These are phyloP conservation scores for Lepisosteus oculatus DNA, from an alignment of 2,113 vertebrate species.

Conservation along the genomic window DNA sequence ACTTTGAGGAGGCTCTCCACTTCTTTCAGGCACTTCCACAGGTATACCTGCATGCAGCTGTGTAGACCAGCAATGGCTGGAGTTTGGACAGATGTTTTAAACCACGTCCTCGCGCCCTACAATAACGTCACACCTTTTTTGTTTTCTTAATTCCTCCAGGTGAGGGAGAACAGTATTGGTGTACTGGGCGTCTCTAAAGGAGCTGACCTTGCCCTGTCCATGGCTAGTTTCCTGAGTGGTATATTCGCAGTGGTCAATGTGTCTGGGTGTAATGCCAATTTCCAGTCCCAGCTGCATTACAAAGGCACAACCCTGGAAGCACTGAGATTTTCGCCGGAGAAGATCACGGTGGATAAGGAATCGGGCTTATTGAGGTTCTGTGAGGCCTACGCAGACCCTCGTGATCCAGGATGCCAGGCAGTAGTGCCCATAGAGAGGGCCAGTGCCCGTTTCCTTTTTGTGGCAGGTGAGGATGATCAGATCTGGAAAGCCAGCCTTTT, in stretches of 20 bases:
- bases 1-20: slow-evolving; percentile 48
- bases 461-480: slow-evolving; percentile 56
- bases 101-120: too few relatives aligned
- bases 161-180: slow-evolving; percentile 48
- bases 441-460: slow-evolving; percentile 59
- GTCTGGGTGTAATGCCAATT: slow-evolving; percentile 52
- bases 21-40: slow-evolving; percentile 9
- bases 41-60: neutral
- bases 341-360: slow-evolving; percentile 22
- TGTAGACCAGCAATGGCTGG: neutral
- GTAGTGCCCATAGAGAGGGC: slow-evolving; percentile 65
- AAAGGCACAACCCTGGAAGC: slow-evolving; percentile 35
- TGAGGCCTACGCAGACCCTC: slow-evolving; percentile 39
- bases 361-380: slow-evolving; percentile 32
- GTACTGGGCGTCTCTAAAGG: slow-evolving; percentile 60
- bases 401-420: slow-evolving; percentile 46
- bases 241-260: slow-evolving; percentile 57
- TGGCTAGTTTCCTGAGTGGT: slow-evolving; percentile 51
- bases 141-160: slow-evolving; percentile 20
- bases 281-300: slow-evolving; percentile 39
- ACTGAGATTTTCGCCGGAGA: slow-evolving; percentile 28
- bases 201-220: slow-evolving; percentile 53
- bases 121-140: too few relatives aligned
- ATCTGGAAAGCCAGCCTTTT: slow-evolving; percentile 63
- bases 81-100: slow-evolving; percentile 7